Conservation (phyloP, 1,140 invertebrate species). For the Nomia melanderi region DNA sequence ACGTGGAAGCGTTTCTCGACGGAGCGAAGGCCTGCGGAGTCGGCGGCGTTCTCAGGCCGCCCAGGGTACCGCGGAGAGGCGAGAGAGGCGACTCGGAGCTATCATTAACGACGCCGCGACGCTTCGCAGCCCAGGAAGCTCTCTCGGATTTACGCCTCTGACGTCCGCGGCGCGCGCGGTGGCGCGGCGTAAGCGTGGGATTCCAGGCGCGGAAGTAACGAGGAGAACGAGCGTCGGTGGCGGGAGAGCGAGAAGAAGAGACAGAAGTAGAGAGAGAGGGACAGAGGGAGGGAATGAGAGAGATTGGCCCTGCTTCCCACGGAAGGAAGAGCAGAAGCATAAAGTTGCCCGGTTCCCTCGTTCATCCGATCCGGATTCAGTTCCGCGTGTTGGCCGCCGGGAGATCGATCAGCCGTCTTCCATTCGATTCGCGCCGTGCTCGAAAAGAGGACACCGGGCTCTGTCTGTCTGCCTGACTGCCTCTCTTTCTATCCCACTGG, state of each 20-base stretch:
- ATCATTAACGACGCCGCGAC: constrained; percentile 53
- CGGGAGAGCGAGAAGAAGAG: background rate
- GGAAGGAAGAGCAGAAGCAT: constrained; percentile 63
- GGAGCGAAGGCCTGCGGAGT: background rate
- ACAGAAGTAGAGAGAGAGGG: background rate
- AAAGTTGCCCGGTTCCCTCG: constrained; percentile 59
- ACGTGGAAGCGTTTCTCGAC: background rate
- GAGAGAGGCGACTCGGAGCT: constrained; percentile 39
- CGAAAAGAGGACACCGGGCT: background rate
- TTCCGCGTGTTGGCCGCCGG: constrained; percentile 55
- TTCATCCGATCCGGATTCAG: constrained; percentile 63
- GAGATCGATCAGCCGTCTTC: constrained; percentile 52
- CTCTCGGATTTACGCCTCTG: constrained; percentile 52
- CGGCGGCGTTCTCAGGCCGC: constrained; percentile 10
- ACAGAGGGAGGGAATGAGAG: constrained; percentile 28
- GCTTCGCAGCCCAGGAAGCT: constrained; percentile 52
- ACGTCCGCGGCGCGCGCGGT: constrained; percentile 22
- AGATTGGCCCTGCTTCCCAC: constrained; percentile 59
- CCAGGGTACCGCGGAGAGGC: constrained; percentile 31
- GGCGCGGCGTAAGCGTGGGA: constrained; percentile 44
- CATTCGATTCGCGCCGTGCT: constrained; percentile 39
- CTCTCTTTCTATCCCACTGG: background rate
- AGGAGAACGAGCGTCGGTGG: constrained; percentile 20
- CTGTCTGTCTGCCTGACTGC: background rate
- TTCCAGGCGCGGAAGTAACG: constrained; percentile 53